Base-by-base conservation (phyloP, 2,113 vertebrate species). In the Apteryx owenii region DNA sequence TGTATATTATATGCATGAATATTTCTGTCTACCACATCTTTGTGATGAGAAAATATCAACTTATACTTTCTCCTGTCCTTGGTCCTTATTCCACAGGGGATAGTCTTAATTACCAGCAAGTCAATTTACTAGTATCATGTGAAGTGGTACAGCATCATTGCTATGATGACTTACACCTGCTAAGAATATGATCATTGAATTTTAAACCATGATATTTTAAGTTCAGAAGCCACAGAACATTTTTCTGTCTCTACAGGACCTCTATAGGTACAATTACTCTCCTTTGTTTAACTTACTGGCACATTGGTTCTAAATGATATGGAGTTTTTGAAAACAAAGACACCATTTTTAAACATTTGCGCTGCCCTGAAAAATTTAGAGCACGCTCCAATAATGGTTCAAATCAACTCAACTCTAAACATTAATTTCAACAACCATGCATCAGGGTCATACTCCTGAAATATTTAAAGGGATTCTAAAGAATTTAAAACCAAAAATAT, bases 81-180 rank as follows among this genome's bases (percentile, higher is more conserved):
- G 91, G 93, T 94, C 89, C 71, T 88, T 93, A 94, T 81, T 87
- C 94, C 89, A 23, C 1, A 46, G 91, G 90, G 89, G 25, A 95
- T 96, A 68, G 90, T 86, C 89, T 95, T 95, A 95, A 95, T 97
- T 96, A 96, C 87, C 68, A 94, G 84, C 81, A 93, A 95, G 87
- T 91, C 81, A 85, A 92, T 95, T 95, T 94, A 82, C 81, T 91
- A 93, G 89, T 95, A 95, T 91, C 56, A 85, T 50, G 48, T 82
- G 70, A 94, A 96, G 75, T 64, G 54, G 91, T 92, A 88, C 87
- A 88, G 62, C 78, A 85, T 85, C 71, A 85, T 95, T 94, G 89
- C 85, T 85, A 61, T 64, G 79, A 84, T 89, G 91, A 95, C 95
- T 95, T 94, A 95, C 71, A 95, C 89, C 87, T 88, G 64, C 70